Percentiles rank a stretch among this genome's conserved stretches.
Evolutionary conservation across 2,888 invertebrate species (phyloP).

Genomic region (Drosophila flavopinicola): DNA sequence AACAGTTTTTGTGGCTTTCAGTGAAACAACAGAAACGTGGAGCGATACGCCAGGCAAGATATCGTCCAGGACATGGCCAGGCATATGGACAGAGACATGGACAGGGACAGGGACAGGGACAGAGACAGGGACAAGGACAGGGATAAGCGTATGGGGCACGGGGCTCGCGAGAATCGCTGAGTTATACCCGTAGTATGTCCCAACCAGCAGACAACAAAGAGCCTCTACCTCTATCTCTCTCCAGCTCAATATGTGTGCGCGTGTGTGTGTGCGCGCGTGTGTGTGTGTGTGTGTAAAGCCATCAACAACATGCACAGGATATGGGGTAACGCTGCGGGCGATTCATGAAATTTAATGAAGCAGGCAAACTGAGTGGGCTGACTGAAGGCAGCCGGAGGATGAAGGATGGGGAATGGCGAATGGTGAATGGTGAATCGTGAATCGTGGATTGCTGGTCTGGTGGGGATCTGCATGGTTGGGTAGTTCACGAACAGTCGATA

Average conservation of each 20-base stretch:
- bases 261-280: constrained; percentile 18
- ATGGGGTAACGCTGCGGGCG: constrained; percentile 72
- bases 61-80: constrained; percentile 24
- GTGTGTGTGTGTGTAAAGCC: constrained; percentile 57
- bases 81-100: constrained; percentile 14
- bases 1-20: constrained; percentile 78
- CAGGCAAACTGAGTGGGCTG: constrained; percentile 53
- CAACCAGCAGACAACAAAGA: constrained; percentile 62
- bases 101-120: background rate
- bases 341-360: constrained; percentile 80
- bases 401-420: background rate
- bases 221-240: background rate
- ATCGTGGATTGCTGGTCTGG: constrained; percentile 7
- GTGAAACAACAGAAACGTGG: constrained; percentile 60
- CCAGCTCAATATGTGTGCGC: background rate
- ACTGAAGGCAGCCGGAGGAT: constrained; percentile 8
- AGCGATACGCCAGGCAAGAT: constrained; percentile 62
- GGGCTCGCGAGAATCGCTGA: constrained; percentile 46
- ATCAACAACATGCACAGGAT: constrained; percentile 75
- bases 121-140: background rate
- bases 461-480: constrained; percentile 39
- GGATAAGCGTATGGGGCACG: constrained; percentile 7
- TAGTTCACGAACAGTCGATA: constrained; percentile 29
- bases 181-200: constrained; percentile 56
- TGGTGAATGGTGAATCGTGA: background rate